phyloP scores from a whole-genome alignment of 1,140 invertebrate genomes.

The Macrobrachium nipponense region DNA sequence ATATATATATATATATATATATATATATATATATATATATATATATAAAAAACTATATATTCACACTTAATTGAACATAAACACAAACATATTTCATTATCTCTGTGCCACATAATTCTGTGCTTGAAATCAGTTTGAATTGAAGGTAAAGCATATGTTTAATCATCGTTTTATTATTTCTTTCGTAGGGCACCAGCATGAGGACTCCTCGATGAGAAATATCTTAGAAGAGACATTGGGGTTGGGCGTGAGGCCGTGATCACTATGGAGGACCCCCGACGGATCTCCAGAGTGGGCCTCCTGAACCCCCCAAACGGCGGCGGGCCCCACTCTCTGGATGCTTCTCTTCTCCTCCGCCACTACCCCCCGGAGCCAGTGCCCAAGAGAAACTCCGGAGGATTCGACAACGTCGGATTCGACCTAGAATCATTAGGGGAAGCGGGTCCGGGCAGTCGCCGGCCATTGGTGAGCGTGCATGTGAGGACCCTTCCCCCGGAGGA shows the following conservation, averaged over 20 bases:
- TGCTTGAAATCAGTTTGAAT: background rate
- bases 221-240: background rate
- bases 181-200: background rate
- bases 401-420: slow-evolving; percentile 48
- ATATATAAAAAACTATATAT: background rate
- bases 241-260: slow-evolving; percentile 17
- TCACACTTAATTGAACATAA: background rate
- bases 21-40: slow-evolving; percentile 5
- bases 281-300: slow-evolving; percentile 39
- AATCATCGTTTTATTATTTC: background rate
- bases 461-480: slow-evolving; percentile 33
- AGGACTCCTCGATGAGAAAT: background rate
- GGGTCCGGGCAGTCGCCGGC: slow-evolving; percentile 21
- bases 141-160: background rate
- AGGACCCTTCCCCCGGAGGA: slow-evolving; percentile 40
- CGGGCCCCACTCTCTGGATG: slow-evolving; percentile 39
- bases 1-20: background rate
- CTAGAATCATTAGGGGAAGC: slow-evolving; percentile 32
- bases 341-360: slow-evolving; percentile 36
- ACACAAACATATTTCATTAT: background rate
- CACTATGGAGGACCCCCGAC: slow-evolving; percentile 30
- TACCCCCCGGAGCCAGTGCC: slow-evolving; percentile 14
- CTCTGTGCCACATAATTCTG: background rate
- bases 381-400: slow-evolving; percentile 36
- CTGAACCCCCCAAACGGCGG: slow-evolving; percentile 29